Evolutionary conservation across 2,113 vertebrate genomes (phyloP), one percentile per base, ranked within the genome.

Genomic region (Proteles cristata): DNA sequence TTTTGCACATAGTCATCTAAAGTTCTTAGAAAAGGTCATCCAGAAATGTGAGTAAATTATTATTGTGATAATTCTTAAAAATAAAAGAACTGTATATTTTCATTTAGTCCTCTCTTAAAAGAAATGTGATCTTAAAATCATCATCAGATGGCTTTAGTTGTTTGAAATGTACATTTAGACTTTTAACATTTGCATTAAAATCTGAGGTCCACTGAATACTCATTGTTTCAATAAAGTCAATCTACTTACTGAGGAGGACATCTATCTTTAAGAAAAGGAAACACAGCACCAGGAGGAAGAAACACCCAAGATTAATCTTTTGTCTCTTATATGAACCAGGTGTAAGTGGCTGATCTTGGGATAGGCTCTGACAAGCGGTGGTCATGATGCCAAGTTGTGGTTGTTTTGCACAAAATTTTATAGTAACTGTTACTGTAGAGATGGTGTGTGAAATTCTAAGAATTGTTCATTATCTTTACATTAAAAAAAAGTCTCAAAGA

Each of bases 221-320:
- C 43, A 4, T 65, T 68, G 12, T 61, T 89, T 94, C 43, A 35
- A 12, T 69, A 23, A 61, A 66, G 12, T 88, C 50, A 23, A 11
- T 66, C 25, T 48, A n/a, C 26, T 76, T 84, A n/a, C 35, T 33
- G 39, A 81, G 65, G 79, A 90, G 45, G n/a, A 77, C 43, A 96
- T 68, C 28, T 17, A 81, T 58, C 65, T 92, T 93, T 88, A 92
- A 94, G 89, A 17, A 93, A 87, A 97, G 31, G 86, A 84, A 91
- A 93, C 45, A 31, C 0, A 90, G 8, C 2, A 16, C n/a, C 8
- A 16, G 9, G 55, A 53, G 65, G 74, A 66, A 7, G 58, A 94
- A 95, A 53, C 0, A 80, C 26, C 33, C 12, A 0, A 11, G 50
- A 81, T 11, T 43, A 61, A 17, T 58, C 53, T 69, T 76, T 74